Base-by-base conservation (phyloP, 2,888 invertebrate genomes). In the Thyatira batis region DNA sequence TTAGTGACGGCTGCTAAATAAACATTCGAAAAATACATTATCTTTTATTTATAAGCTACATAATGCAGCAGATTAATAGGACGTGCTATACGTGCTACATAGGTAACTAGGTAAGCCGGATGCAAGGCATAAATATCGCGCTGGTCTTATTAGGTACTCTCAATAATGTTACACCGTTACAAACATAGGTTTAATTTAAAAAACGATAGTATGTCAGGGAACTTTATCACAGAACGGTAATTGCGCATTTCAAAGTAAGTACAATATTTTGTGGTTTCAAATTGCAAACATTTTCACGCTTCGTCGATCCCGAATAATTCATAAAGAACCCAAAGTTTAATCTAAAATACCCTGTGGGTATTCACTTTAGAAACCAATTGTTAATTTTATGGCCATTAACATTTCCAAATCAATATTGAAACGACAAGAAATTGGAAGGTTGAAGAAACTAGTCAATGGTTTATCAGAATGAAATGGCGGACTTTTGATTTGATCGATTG, bases 281-380 rank as follows among this genome's bases (percentile, higher is more conserved):
- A 62, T 70, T 74, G 67, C 55, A 55, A 61, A 59, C 69, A 72
- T 78, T 74, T 78, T 78, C 78, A 78, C 74, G 76, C 75, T 69
- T 57, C 64, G 65, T 73, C 74, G 69, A 60, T 48, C 10, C 3
- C 20, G 10, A 20, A 28, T 48, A 20, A 48, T 48, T 48, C 28
- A 48, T 48, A 17, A 48, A 48, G 48, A 48, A 17, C 28, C 28
- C 48, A 48, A 48, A 28, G 20, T 61, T 61, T 66, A 66, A 64
- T 60, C 61, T 63, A 62, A n/a, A 64, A 55, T 57, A 63, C 60
- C 56, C 20, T 28, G 17, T 25, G 48, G 60, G 58, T 51, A 53
- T 63, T 65, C 17, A 43, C 65, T 66, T 69, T 73, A 77, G 66
- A 58, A 58, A 65, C 67, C 59, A 54, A 45, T 49, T 60, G 58